These are phyloP conservation scores for Perithous albicinctus DNA, from an alignment of 2,888 invertebrate species.

Conservation along the genomic window DNA sequence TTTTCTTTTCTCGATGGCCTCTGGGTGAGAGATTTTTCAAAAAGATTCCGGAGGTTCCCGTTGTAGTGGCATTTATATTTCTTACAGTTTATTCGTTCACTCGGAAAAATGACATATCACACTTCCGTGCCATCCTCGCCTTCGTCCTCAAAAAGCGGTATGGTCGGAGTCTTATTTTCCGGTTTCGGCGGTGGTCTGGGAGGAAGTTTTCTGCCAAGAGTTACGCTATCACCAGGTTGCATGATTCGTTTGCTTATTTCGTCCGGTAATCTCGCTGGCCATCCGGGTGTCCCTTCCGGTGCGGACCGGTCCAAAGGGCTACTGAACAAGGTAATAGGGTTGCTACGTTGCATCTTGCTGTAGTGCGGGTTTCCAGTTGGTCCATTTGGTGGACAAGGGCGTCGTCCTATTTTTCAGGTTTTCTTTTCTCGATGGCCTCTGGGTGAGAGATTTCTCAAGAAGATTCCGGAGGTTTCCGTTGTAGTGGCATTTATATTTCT, in stretches of 20 bases:
- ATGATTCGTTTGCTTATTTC: slow-evolving; percentile 85
- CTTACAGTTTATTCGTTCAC: too few species aligned
- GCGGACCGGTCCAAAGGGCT: slow-evolving; percentile 80
- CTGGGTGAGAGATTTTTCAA: too few species aligned
- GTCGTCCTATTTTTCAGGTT: too few species aligned
- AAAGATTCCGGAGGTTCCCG: too few species aligned
- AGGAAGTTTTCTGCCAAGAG: slow-evolving; percentile 89
- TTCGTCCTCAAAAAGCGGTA: slow-evolving; percentile 94
- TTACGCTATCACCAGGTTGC: slow-evolving; percentile 84
- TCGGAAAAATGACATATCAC: too few species aligned
- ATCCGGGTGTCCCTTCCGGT: slow-evolving; percentile 85
- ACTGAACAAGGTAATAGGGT: slow-evolving; percentile 75
- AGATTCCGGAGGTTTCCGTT: too few species aligned
- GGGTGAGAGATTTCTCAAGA: too few species aligned
- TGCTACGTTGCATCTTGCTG: slow-evolving; percentile 36
- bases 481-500: too few species aligned
- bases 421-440: too few species aligned
- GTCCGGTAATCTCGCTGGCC: slow-evolving; percentile 85
- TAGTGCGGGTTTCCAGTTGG: too few species aligned
- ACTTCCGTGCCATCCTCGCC: slow-evolving; percentile 96
- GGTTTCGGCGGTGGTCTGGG: slow-evolving; percentile 94
- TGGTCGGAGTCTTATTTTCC: slow-evolving; percentile 89
- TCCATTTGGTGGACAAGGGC: slow-evolving; percentile 85
- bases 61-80: too few species aligned
- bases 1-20: too few species aligned